Conservation (phyloP, 2,797 vertebrate genomes). For the Pangasius macronema region DNA sequence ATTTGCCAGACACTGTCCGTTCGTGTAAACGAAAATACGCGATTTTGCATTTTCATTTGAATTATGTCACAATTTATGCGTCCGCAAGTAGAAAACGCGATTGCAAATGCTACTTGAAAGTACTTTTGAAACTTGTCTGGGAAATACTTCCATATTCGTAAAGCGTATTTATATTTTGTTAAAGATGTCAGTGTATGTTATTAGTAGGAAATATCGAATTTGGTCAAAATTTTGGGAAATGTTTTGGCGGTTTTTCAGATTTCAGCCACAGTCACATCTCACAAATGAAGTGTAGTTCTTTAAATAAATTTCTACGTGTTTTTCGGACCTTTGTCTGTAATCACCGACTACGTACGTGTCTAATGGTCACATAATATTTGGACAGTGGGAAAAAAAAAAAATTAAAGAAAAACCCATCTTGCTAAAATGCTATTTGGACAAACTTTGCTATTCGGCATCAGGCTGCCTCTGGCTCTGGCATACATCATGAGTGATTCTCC, state of each 20-base stretch:
- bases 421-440: conserved; percentile 21
- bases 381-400: conserved; percentile 10
- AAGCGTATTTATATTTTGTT: not conserved
- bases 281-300: not conserved
- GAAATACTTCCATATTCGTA: not conserved
- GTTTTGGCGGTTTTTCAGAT: not conserved
- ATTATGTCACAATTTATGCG: too few species aligned
- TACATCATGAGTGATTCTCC: conserved; percentile 74
- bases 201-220: not conserved
- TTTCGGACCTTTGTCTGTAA: too few species aligned
- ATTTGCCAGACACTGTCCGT: too few species aligned
- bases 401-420: conserved; percentile 41
- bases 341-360: too few species aligned
- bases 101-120: too few species aligned
- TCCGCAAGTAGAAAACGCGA: too few species aligned
- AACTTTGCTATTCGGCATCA: conserved; percentile 74
- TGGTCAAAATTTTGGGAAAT: too few species aligned
- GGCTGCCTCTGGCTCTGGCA: conserved; percentile 49
- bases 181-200: not conserved
- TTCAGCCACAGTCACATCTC: not conserved
- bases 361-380: too few species aligned
- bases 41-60: too few species aligned
- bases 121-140: too few species aligned
- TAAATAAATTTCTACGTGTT: too few species aligned
- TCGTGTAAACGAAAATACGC: too few species aligned